Evolutionary conservation across 2,113 vertebrate genomes (phyloP).

Genomic region (Scortum barcoo): DNA sequence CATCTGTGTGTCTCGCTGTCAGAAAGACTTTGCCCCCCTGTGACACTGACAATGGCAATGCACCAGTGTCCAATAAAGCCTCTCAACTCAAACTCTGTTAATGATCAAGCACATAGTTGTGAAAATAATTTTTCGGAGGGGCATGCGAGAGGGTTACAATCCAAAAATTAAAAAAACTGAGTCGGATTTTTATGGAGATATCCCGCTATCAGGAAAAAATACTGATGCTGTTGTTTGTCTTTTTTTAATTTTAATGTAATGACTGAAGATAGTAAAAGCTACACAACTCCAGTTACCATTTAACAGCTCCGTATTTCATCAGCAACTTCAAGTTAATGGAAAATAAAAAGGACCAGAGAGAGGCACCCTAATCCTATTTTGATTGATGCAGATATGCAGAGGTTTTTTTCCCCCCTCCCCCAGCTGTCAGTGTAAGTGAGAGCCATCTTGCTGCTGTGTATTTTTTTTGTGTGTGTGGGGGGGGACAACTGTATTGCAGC

Average conservation of each 20-base stretch:
- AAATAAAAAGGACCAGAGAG: constrained; percentile 69
- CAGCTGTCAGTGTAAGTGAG: constrained; percentile 56
- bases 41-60: constrained; percentile 22
- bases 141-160: not conserved
- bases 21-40: constrained; percentile 10
- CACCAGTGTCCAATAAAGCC: not conserved
- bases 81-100: not conserved
- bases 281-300: constrained; percentile 42
- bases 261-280: not conserved
- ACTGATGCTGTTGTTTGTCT: not conserved
- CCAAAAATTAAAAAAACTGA: not conserved
- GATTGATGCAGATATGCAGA: constrained; percentile 76
- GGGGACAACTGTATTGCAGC: constrained; percentile 38
- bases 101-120: not conserved
- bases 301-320: constrained; percentile 69
- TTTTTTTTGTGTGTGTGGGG: constrained; percentile 10
- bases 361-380: constrained; percentile 72
- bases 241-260: not conserved
- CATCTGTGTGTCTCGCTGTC: constrained; percentile 49
- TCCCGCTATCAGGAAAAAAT: not conserved
- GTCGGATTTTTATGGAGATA: not conserved
- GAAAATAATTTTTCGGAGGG: not conserved
- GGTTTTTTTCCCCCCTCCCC: constrained; percentile 14
- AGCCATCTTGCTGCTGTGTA: constrained; percentile 41
- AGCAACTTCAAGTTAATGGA: constrained; percentile 67